phyloP scores from a whole-genome alignment of 2,888 invertebrate genomes.

The Exocentrus adspersus region DNA sequence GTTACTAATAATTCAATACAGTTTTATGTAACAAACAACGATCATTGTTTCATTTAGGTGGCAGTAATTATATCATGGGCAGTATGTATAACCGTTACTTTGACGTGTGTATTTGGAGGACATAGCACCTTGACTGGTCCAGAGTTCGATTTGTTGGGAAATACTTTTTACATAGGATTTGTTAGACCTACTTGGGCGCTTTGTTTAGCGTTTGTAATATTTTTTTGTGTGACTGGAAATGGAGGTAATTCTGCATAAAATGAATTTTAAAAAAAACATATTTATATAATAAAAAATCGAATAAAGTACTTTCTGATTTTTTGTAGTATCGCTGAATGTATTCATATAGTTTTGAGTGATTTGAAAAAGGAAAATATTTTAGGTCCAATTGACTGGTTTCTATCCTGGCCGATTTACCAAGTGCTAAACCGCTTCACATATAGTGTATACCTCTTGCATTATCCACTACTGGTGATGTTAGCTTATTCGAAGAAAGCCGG shows the following conservation, averaged over 20 bases:
- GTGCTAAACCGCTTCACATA: slow-evolving; percentile 67
- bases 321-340: no score
- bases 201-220: slow-evolving; percentile 63
- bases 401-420: slow-evolving; percentile 65
- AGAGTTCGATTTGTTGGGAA: slow-evolving; percentile 37
- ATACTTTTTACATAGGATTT: slow-evolving; percentile 52
- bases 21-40: no score
- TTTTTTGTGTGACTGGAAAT: slow-evolving; percentile 63
- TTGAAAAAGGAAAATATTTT: slow-evolving; percentile 18
- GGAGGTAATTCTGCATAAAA: no score
- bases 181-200: slow-evolving; percentile 63
- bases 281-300: no score
- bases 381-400: slow-evolving; percentile 66
- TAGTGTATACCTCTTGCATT: slow-evolving; percentile 67
- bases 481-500: slow-evolving; percentile 39
- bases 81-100: slow-evolving; percentile 24
- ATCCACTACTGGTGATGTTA: slow-evolving; percentile 45
- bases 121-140: slow-evolving; percentile 35
- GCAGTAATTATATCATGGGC: slow-evolving; percentile 2
- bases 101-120: slow-evolving; percentile 43
- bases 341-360: background rate
- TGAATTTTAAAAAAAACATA: no score
- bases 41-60: slow-evolving; percentile 23
- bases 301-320: no score
- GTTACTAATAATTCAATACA: no score